phyloP scores from a whole-genome alignment of 2,797 vertebrate genomes.

The Parotocinclus haroldoi region DNA sequence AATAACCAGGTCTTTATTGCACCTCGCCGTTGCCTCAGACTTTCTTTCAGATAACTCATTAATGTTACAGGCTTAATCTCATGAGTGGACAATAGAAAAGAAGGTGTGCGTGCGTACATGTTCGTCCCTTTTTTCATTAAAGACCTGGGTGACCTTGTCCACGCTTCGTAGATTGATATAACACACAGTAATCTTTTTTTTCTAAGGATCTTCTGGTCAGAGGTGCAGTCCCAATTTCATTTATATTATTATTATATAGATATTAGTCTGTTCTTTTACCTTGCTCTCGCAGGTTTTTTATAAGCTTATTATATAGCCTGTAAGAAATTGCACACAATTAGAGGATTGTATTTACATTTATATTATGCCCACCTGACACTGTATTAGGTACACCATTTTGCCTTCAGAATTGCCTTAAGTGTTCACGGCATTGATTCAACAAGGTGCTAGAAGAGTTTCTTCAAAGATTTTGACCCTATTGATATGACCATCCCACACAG shows the following conservation, averaged over 20 bases:
- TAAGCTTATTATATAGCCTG: not conserved
- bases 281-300: not conserved
- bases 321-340: not conserved
- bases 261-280: slow-evolving; percentile 15
- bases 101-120: not conserved
- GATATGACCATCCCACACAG: too few species aligned
- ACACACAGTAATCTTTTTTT: slow-evolving; percentile 29
- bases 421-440: too few species aligned
- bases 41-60: slow-evolving; percentile 39
- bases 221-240: slow-evolving; percentile 43
- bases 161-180: slow-evolving; percentile 49
- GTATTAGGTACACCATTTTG: not conserved
- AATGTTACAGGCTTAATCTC: slow-evolving; percentile 40
- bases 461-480: too few species aligned
- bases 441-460: too few species aligned
- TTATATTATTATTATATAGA: too few species aligned
- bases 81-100: slow-evolving; percentile 20
- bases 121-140: slow-evolving; percentile 28
- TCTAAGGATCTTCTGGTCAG: slow-evolving; percentile 31
- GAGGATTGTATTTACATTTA: not conserved
- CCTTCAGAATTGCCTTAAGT: too few species aligned
- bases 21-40: slow-evolving; percentile 8
- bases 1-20: slow-evolving; percentile 29
- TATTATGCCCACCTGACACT: not conserved
- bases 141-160: slow-evolving; percentile 50